These are phyloP conservation scores for Cheilosia vernalis DNA, from an alignment of 2,888 invertebrate genomes.

Conservation along the genomic window DNA sequence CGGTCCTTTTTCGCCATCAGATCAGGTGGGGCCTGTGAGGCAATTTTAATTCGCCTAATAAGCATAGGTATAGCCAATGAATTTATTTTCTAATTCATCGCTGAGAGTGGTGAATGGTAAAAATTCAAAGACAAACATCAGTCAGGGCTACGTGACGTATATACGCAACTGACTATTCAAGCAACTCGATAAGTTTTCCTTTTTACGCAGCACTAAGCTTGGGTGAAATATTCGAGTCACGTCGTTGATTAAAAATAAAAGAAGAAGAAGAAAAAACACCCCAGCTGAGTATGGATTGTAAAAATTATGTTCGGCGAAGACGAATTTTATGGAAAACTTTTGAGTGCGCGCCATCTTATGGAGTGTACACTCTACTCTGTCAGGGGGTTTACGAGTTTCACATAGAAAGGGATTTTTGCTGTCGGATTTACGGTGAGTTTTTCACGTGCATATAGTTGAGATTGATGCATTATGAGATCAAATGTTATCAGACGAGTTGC, in stretches of 20 bases:
- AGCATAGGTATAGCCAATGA: neutral
- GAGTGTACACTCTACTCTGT: neutral
- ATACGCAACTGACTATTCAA: constrained; percentile 19
- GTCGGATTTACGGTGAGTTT: neutral
- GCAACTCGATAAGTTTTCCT: constrained; percentile 32
- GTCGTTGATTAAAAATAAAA: constrained; percentile 68
- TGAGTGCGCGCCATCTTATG: neutral
- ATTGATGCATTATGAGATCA: constrained; percentile 4
- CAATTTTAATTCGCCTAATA: too few relatives aligned
- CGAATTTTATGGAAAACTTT: constrained; percentile 22
- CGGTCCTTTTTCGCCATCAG: neutral
- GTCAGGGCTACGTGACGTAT: constrained; percentile 32
- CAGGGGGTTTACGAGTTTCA: neutral
- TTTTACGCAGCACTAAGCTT: constrained; percentile 10
- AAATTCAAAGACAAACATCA: constrained; percentile 29
- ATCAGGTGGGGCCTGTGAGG: too few relatives aligned
- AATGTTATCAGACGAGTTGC: neutral
- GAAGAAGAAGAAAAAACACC: constrained; percentile 34
- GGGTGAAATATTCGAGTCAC: constrained; percentile 47
- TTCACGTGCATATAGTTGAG: constrained; percentile 1
- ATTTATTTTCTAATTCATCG: neutral
- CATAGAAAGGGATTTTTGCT: neutral
- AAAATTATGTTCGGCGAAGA: constrained; percentile 35
- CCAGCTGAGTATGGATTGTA: constrained; percentile 54
- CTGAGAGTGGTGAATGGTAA: neutral